Evolutionary conservation across 2,888 invertebrate species (phyloP).

Genomic region (Ochropleura plecta): DNA sequence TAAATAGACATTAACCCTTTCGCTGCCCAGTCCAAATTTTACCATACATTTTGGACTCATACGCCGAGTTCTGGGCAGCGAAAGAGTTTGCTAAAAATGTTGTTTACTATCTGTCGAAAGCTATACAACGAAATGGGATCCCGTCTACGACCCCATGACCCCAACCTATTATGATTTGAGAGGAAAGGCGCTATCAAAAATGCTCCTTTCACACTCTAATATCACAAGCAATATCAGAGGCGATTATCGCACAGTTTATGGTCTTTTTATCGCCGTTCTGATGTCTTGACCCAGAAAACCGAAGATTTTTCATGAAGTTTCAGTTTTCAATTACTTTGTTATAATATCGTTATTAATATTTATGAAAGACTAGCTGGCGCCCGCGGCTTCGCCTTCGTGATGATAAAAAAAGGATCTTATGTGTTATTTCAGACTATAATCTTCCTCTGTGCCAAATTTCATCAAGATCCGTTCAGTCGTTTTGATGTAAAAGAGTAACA

Average conservation of each 20-base stretch:
- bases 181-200: slow-evolving; percentile 58
- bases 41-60: no score
- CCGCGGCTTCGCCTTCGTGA: no score
- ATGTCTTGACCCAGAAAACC: slow-evolving; percentile 8
- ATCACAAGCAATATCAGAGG: slow-evolving; percentile 45
- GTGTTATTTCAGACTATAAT: no score
- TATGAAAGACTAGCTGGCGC: neutral
- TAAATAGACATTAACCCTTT: slow-evolving; percentile 4
- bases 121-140: slow-evolving; percentile 62
- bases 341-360: neutral
- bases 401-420: no score
- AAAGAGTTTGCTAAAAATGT: slow-evolving; percentile 24
- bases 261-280: slow-evolving; percentile 27
- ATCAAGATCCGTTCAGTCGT: no score
- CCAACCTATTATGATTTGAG: slow-evolving; percentile 32
- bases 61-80: no score
- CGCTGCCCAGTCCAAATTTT: no score
- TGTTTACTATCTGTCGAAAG: slow-evolving; percentile 37
- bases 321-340: slow-evolving; percentile 1
- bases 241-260: slow-evolving; percentile 22
- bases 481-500: no score
- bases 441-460: no score
- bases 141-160: slow-evolving; percentile 30
- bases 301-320: neutral
- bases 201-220: slow-evolving; percentile 68